Percentiles rank a stretch among this genome's conserved stretches.
Conservation (phyloP, 2,888 invertebrate genomes). For the Pteria penguin region DNA sequence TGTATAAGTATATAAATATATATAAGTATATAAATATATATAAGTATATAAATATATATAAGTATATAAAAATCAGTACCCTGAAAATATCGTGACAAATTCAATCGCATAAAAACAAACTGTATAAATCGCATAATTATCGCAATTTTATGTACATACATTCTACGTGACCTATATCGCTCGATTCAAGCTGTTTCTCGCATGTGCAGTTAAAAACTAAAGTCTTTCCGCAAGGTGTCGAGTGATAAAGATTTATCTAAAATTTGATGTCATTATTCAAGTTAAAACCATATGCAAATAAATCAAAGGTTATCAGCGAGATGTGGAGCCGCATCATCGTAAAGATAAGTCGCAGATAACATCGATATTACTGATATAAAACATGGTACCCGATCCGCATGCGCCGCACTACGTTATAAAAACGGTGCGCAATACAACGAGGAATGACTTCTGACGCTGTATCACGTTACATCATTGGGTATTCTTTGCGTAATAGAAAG, state of each 20-base stretch:
- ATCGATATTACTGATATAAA: slow-evolving; percentile 33
- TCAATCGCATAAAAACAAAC: too few species aligned
- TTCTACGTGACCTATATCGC: too few species aligned
- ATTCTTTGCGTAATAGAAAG: neutral
- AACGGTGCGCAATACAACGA: slow-evolving; percentile 2
- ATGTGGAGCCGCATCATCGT: slow-evolving; percentile 36
- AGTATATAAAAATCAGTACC: too few species aligned
- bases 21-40: too few species aligned
- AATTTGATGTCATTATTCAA: neutral
- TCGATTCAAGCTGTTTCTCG: too few species aligned
- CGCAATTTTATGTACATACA: too few species aligned
- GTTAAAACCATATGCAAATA: neutral
- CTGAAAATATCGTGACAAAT: too few species aligned
- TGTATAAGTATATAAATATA: too few species aligned
- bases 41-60: too few species aligned
- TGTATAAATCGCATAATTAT: too few species aligned
- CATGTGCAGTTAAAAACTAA: too few species aligned
- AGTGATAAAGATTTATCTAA: neutral
- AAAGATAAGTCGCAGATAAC: slow-evolving; percentile 29
- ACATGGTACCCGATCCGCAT: slow-evolving; percentile 30
- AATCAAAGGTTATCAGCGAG: slow-evolving; percentile 18
- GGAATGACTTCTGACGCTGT: slow-evolving; percentile 23
- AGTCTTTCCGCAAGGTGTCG: too few species aligned
- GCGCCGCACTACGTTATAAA: slow-evolving; percentile 21
- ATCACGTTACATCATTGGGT: slow-evolving; percentile 21